A percentile compares a stretch with the other conserved stretches of the same genome.
Conservation (phyloP, 37 sponge, comb jelly and placozoan species). For the Axinella damicornis region DNA sequence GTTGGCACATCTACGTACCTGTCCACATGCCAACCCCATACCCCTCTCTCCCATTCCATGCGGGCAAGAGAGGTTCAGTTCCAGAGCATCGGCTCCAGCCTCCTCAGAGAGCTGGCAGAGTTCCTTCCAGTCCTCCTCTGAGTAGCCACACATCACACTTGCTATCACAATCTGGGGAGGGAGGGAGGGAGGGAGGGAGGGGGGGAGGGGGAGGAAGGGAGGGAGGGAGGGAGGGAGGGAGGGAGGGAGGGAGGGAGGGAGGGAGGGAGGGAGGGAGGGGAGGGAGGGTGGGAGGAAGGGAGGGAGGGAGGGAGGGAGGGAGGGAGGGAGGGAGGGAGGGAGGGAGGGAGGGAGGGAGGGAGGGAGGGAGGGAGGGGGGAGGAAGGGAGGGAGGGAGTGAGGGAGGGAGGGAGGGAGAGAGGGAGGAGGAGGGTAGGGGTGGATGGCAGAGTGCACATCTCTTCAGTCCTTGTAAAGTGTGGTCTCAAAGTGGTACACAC, state of each 20-base stretch:
- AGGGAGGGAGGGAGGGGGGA: too few relatives aligned
- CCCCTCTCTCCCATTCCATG: slow-evolving; percentile 98
- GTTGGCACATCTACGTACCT: slow-evolving; percentile 67
- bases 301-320: background rate
- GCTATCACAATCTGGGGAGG: slow-evolving; percentile 88
- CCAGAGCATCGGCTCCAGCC: slow-evolving; percentile 96
- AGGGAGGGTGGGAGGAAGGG: background rate
- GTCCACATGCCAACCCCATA: slow-evolving; percentile 98
- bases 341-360: background rate
- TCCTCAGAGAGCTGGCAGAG: slow-evolving; percentile 79
- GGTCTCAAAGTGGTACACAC: too few relatives aligned
- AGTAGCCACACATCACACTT: slow-evolving; percentile 94
- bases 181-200: background rate
- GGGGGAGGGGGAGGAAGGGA: too few relatives aligned
- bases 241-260: background rate
- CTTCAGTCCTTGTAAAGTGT: too few relatives aligned
- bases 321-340: background rate
- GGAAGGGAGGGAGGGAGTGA: background rate
- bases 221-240: background rate
- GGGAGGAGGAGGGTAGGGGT: background rate
- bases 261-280: background rate
- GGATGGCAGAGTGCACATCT: background rate
- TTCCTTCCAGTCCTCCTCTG: slow-evolving; percentile 87
- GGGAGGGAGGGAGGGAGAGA: background rate
- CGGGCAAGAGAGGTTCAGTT: slow-evolving; percentile 96